These are phyloP conservation scores for Garrulus glandarius DNA, from an alignment of 2,797 vertebrate species.

Conservation along the genomic window DNA sequence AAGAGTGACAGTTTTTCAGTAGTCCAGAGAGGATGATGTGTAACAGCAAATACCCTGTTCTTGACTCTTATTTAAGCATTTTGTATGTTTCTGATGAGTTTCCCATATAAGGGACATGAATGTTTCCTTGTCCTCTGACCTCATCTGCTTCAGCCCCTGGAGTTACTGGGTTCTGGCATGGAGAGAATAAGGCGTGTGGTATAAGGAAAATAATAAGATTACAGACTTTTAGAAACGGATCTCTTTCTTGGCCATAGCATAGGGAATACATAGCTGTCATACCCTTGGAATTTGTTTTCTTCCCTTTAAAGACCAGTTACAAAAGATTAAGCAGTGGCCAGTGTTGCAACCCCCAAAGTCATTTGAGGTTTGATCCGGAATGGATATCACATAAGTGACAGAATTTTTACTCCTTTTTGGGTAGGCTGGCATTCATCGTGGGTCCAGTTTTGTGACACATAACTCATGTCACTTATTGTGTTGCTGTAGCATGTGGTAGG, in stretches of 20 bases:
- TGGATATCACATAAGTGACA: neutral
- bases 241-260: neutral
- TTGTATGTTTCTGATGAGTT: neutral
- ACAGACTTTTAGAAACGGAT: neutral
- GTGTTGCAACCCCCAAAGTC: neutral
- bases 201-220: neutral
- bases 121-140: neutral
- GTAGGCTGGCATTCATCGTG: neutral
- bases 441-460: neutral
- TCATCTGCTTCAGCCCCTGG: neutral
- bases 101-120: rapidly evolving
- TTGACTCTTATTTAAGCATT: neutral
- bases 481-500: neutral
- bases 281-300: neutral
- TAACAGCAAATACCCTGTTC: neutral
- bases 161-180: neutral
- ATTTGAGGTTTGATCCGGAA: neutral
- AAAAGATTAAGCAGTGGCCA: neutral
- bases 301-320: neutral
- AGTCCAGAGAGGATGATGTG: neutral
- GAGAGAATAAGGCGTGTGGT: neutral
- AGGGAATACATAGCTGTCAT: neutral
- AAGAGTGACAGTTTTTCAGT: neutral
- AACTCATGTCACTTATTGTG: neutral
- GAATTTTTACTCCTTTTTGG: neutral